A percentile compares a stretch with the other conserved stretches of the same genome.
phyloP scores from a whole-genome alignment of 2,113 vertebrate species.

The Brachyhypopomus gauderio region DNA sequence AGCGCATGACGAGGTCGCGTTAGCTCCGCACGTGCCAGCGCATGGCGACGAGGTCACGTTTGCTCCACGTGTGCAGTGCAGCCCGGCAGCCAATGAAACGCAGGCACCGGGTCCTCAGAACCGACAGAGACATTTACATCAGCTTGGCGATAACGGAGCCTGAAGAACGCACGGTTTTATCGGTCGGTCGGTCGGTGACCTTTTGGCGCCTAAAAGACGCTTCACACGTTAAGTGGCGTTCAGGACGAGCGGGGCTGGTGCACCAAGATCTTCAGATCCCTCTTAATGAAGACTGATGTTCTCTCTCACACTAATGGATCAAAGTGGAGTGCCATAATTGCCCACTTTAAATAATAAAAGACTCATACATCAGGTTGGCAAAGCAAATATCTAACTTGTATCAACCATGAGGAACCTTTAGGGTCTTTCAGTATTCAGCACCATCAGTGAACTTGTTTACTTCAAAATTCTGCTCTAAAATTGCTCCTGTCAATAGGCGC shows the following conservation, averaged over 20 bases:
- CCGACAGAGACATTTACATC: not conserved
- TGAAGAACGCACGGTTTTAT: too few species aligned
- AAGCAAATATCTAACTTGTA: not conserved
- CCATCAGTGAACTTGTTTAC: conserved; percentile 8
- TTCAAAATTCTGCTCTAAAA: not conserved
- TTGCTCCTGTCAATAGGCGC: not conserved
- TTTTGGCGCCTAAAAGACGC: not conserved
- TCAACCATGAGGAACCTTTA: not conserved
- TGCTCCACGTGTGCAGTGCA: not conserved
- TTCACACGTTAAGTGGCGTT: not conserved
- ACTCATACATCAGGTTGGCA: not conserved
- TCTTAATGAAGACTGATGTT: not conserved
- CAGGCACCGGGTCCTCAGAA: not conserved
- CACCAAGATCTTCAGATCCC: not conserved
- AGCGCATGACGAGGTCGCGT: not conserved
- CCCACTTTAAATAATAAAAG: conserved; percentile 17
- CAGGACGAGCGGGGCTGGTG: not conserved
- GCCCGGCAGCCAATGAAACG: not conserved
- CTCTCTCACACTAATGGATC: not conserved
- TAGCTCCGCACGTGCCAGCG: too few species aligned
- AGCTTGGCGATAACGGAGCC: not conserved
- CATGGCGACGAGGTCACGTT: not conserved
- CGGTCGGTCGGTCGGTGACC: too few species aligned
- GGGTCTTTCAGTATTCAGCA: not conserved
- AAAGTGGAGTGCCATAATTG: not conserved